Evolutionary conservation across 2,888 invertebrate species (phyloP).

Genomic region (Apomyelois bistriatella): DNA sequence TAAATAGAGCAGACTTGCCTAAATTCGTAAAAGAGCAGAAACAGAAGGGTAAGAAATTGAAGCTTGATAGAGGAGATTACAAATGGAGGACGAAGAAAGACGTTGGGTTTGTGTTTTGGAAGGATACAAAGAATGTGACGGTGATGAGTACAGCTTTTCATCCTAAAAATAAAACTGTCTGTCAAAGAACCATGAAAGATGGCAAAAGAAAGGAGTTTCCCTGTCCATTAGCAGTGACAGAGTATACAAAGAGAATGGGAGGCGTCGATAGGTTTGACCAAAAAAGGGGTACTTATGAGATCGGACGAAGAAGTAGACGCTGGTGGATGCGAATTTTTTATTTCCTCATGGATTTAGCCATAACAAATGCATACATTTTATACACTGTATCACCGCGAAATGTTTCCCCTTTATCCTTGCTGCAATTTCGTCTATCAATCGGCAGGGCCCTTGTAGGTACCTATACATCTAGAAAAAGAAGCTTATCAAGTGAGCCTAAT

Average conservation of each 20-base stretch:
- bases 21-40: too few relatives aligned
- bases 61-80: not conserved
- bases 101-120: not conserved
- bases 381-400: too few relatives aligned
- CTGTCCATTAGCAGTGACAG: not conserved
- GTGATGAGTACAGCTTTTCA: not conserved
- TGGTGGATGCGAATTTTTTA: not conserved
- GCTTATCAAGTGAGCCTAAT: too few relatives aligned
- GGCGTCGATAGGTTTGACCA: not conserved
- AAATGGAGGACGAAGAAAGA: too few relatives aligned
- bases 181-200: not conserved
- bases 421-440: too few relatives aligned
- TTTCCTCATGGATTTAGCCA: not conserved
- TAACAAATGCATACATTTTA: not conserved
- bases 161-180: not conserved
- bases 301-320: not conserved
- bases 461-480: too few relatives aligned
- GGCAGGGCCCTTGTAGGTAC: too few relatives aligned
- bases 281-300: not conserved
- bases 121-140: not conserved
- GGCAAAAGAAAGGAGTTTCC: not conserved
- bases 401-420: too few relatives aligned
- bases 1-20: not conserved
- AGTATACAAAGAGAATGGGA: not conserved
- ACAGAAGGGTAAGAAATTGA: not conserved